phyloP scores from a whole-genome alignment of 2,888 invertebrate genomes.

The Agrypnus murinus region DNA sequence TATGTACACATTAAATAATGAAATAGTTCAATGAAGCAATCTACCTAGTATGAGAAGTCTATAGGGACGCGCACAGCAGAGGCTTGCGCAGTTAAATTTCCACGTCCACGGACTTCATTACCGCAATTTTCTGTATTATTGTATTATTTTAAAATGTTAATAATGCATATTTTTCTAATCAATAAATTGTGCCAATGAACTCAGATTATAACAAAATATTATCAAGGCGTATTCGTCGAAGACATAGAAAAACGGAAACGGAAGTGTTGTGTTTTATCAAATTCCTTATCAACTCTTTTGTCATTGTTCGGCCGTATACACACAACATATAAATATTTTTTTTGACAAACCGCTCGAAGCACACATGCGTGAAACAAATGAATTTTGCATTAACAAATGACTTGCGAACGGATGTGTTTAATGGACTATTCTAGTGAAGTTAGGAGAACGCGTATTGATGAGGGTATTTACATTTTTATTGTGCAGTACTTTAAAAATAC shows the following conservation, averaged over 20 bases:
- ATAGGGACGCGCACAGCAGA: too few species aligned
- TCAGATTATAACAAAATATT: constrained; percentile 43
- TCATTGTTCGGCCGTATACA: constrained; percentile 63
- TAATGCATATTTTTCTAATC: constrained; percentile 33
- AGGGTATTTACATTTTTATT: constrained; percentile 62
- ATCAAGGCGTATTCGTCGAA: constrained; percentile 56
- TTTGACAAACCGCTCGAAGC: constrained; percentile 63
- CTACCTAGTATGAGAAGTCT: too few species aligned
- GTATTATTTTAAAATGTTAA: neutral
- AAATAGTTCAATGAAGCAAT: too few species aligned
- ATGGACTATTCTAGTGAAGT: constrained; percentile 65
- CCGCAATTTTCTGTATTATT: too few species aligned
- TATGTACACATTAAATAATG: too few species aligned
- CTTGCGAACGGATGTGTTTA: constrained; percentile 68
- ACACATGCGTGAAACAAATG: constrained; percentile 69
- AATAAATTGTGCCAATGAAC: constrained; percentile 54
- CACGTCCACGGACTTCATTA: too few species aligned
- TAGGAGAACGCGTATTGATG: constrained; percentile 54
- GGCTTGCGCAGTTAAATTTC: too few species aligned
- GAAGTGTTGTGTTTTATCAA: constrained; percentile 65
- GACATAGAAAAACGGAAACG: constrained; percentile 63
- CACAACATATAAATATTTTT: constrained; percentile 59
- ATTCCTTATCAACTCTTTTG: constrained; percentile 64
- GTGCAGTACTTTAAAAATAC: constrained; percentile 50
- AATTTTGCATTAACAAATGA: constrained; percentile 69